Base-by-base conservation (phyloP, 2,113 vertebrate species). In the Lates calcarifer region DNA sequence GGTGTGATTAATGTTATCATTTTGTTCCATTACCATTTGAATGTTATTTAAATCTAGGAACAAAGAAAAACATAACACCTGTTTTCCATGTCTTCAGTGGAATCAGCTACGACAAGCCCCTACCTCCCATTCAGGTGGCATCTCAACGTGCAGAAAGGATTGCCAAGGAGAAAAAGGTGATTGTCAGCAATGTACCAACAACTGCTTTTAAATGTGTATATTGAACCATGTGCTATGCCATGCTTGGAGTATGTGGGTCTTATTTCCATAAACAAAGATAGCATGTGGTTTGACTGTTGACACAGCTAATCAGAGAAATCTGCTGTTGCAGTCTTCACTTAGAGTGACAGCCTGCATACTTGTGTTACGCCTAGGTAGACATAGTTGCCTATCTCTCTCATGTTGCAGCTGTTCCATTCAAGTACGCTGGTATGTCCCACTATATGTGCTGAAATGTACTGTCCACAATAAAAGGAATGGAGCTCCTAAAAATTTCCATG, bases 91-190 rank as follows among this genome's bases (percentile, higher is more conserved):
- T 79, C 90, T 86, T 39, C 83, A 97, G 97, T 90, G 97, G 97
- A 74, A 98, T 98, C 92, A 96, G 91, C 90, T 98, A 98, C 35
- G 97, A 98, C 84, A 97, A 98, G 76, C 97, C 97, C 1, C 95
- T 97, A 15, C 96, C 95, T 71, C 97, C 97, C 0, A 97, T 97
- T 84, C 97, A 98, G 82, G 96, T 98, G 6, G 97, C 97, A 0
- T 97, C 97, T 39, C 96, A 97, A 73, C 95, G 97, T 66, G 97
- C 97, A 20, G 97, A 98, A 53, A 95, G 97, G 68, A 98, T 98
- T 60, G 96, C 97, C 29, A 98, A 98, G 84, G 97, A 98, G 93
- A 98, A 98, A 79, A 97, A 97, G 91, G 70, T 91, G 51, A 84
- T 47, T 58, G n/a, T 79, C 15, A 14, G 28, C 45, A 14, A 17